phyloP scores from a whole-genome alignment of 2,113 vertebrate species.

The Sporophila hypoxantha region DNA sequence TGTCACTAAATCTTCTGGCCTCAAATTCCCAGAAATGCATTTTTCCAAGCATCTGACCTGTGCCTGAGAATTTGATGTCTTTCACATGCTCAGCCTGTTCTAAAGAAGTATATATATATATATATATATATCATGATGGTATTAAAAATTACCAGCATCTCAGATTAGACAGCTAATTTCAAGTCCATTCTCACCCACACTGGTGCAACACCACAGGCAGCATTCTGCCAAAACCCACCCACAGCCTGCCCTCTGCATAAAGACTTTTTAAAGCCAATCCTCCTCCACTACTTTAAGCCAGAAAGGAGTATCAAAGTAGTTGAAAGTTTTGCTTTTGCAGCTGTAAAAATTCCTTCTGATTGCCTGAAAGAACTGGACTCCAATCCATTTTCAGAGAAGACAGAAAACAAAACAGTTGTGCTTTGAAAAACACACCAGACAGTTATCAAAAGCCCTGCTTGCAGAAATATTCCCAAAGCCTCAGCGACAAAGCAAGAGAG shows the following conservation, averaged over 20 bases:
- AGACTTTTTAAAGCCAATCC: not conserved
- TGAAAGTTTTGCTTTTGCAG: not conserved
- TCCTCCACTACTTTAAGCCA: not conserved
- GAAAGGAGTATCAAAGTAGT: not conserved
- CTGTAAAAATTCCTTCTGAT: not conserved
- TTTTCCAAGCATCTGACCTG: not conserved
- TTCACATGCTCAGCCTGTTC: not conserved
- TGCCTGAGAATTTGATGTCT: not conserved
- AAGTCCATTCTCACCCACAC: not conserved
- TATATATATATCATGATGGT: too few relatives aligned
- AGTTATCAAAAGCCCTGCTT: not conserved
- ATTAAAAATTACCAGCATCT: not conserved
- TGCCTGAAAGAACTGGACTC: not conserved
- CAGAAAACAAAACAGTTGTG: not conserved
- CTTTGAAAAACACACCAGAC: not conserved
- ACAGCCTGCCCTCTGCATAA: not conserved
- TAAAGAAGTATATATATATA: not conserved
- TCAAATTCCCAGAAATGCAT: not conserved
- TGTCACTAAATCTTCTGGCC: not conserved
- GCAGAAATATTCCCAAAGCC: not conserved
- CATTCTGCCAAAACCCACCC: not conserved
- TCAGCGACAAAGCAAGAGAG: not conserved
- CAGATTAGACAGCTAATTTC: not conserved
- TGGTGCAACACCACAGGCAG: not conserved
- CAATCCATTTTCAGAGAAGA: not conserved